Percentiles rank a stretch among this genome's conserved stretches.
These are phyloP conservation scores for Nemapogon koenigi DNA, from an alignment of 2,888 invertebrate genomes.

Conservation along the genomic window DNA sequence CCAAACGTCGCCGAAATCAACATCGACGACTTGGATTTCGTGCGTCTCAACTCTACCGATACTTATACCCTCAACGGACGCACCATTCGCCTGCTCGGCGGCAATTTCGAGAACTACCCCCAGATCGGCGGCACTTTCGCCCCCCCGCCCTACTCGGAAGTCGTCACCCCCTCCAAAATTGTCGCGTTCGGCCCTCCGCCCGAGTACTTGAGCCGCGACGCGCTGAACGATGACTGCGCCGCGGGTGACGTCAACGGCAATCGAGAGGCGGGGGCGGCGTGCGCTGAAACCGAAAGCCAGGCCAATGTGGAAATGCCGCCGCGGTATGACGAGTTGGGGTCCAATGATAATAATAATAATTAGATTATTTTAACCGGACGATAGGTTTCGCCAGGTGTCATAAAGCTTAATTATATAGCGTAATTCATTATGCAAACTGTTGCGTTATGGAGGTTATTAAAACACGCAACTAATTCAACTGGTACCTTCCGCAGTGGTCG, in stretches of 20 bases:
- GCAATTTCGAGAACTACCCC: conserved; percentile 42
- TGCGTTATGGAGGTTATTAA: too few species aligned
- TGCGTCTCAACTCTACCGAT: conserved; percentile 34
- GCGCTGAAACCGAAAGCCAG: conserved; percentile 34
- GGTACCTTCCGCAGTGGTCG: too few species aligned
- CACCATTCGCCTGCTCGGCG: conserved; percentile 47
- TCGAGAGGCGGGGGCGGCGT: conserved; percentile 15
- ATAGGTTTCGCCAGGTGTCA: too few species aligned
- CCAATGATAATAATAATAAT: not conserved
- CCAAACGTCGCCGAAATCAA: conserved; percentile 42
- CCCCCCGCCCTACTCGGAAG: conserved; percentile 50
- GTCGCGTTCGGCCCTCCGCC: conserved; percentile 56
- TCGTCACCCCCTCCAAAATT: conserved; percentile 28
- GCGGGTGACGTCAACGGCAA: not conserved
- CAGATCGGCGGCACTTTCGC: conserved; percentile 16
- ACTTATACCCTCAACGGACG: conserved; percentile 53
- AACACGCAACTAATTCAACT: too few species aligned
- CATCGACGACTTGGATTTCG: conserved; percentile 40
- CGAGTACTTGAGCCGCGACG: conserved; percentile 23
- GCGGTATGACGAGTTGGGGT: conserved; percentile 38
- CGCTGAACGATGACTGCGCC: conserved; percentile 16
- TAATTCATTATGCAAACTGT: too few species aligned
- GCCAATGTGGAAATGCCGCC: conserved; percentile 49
- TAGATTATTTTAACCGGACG: too few species aligned
- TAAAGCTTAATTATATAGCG: too few species aligned